A percentile compares a stretch with the other conserved stretches of the same genome.
Evolutionary conservation across 2,797 vertebrate genomes (phyloP).

Genomic region (Clamator glandarius): DNA sequence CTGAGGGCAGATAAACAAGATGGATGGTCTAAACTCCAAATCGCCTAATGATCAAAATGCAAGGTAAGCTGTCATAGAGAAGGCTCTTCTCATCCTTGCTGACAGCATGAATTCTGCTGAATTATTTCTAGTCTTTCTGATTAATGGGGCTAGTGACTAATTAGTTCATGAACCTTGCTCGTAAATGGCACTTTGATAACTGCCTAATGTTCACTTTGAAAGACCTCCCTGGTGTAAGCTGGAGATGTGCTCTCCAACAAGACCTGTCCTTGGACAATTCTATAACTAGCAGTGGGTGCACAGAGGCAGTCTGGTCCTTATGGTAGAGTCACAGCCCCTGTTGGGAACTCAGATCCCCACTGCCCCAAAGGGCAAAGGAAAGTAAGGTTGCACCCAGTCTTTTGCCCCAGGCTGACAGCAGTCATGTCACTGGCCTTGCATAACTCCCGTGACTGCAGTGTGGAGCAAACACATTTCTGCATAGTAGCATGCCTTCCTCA

Average conservation of each 20-base stretch:
- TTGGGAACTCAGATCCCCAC: not conserved
- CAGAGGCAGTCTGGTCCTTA: not conserved
- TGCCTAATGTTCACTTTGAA: conserved; percentile 22
- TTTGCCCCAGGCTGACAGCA: not conserved
- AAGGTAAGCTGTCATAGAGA: conserved; percentile 65
- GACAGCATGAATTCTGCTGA: conserved; percentile 59
- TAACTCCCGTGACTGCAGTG: not conserved
- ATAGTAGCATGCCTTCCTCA: not conserved
- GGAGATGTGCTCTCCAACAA: not conserved
- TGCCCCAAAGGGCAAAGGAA: not conserved
- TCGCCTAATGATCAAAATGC: conserved; percentile 73
- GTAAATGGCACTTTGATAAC: conserved; percentile 30
- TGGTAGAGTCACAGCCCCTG: not conserved
- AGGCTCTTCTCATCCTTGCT: conserved; percentile 59
- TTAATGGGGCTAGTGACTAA: conserved; percentile 50
- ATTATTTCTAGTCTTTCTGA: conserved; percentile 61
- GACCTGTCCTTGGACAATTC: not conserved
- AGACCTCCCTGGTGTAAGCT: conserved; percentile 3
- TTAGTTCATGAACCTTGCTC: conserved; percentile 53
- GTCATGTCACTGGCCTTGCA: accelerated
- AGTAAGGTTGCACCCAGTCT: not conserved
- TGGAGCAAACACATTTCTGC: not conserved
- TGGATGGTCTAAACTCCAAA: conserved; percentile 61
- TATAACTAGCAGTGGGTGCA: not conserved
- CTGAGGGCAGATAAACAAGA: conserved; percentile 74